Conservation (phyloP, 2,113 vertebrate species). For the Pteropus alecto region DNA sequence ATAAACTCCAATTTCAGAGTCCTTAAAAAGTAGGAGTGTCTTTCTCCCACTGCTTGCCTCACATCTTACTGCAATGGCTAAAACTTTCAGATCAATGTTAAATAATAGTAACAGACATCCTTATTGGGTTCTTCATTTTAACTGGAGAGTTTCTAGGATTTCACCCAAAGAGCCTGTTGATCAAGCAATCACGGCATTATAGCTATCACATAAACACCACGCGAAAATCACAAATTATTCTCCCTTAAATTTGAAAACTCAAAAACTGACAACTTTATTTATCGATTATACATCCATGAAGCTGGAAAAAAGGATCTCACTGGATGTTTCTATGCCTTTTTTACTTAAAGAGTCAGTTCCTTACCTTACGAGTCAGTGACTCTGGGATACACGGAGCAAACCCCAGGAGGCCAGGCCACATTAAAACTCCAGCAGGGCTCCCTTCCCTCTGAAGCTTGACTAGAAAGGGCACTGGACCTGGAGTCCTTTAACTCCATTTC, state of each 20-base stretch:
- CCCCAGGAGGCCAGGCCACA: not conserved
- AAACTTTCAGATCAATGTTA: not conserved
- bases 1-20: not conserved
- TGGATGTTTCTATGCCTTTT: not conserved
- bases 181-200: not conserved
- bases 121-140: not conserved
- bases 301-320: not conserved
- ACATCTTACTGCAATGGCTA: not conserved
- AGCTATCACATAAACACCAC: not conserved
- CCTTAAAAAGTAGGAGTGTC: not conserved
- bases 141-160: not conserved
- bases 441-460: not conserved
- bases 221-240: not conserved
- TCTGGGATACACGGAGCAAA: not conserved
- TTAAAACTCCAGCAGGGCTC: not conserved
- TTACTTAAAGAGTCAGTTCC: not conserved
- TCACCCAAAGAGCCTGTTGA: not conserved
- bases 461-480: not conserved
- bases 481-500: not conserved
- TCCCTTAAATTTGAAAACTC: not conserved
- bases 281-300: not conserved
- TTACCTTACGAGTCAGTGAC: not conserved
- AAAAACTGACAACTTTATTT: not conserved
- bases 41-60: not conserved
- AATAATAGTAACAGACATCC: not conserved